Evolutionary conservation across 2,888 invertebrate genomes (phyloP), one percentile per base, ranked within the genome.

Genomic region (Parnassius orleans): DNA sequence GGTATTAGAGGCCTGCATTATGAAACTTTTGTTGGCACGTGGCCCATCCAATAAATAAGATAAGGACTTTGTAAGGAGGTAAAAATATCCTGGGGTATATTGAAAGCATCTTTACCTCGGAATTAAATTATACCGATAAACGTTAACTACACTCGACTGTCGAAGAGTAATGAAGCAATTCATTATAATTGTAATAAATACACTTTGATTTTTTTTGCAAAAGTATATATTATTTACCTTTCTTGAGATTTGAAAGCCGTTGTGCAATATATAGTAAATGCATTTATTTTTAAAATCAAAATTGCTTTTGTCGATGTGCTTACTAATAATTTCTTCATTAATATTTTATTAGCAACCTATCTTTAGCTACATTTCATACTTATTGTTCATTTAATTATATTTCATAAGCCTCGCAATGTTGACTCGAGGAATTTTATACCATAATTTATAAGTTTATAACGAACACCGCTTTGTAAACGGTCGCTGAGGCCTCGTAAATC

Each of bases 11-110:
- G 47, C 41, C 61, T 61, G 12, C 44, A 14, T 48, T 57, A 53
- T 61, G 57, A 19, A 61, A 57, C 61, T 53, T 57, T 50, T 48
- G 57, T 61, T 61, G 53, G 61, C 57, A 57, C 47, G 57, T 61
- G 57, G 61, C 57, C 57, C 48, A 57, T 53, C 53, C 66, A 55
- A 65, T 65, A 66, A 66, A 66, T 68, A 61, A 62, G 68, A 66
- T 64, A 63, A 60, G 61, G 52, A 59, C 51, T 55, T 55, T 51
- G 55, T 51, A 55, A 55, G 43, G 46, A 60, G 58, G 65, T 67
- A 68, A 65, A 67, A 68, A 65, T 65, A 65, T 64, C 64, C 64
- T 46, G 19, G 54, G 59, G 62, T 60, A 62, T 65, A 68, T 68
- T 68, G 62, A 66, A 67, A 64, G 56, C 72, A 76, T 47, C 9